Base-by-base conservation (phyloP, 2,888 invertebrate species). In the Quadriops clusia region DNA sequence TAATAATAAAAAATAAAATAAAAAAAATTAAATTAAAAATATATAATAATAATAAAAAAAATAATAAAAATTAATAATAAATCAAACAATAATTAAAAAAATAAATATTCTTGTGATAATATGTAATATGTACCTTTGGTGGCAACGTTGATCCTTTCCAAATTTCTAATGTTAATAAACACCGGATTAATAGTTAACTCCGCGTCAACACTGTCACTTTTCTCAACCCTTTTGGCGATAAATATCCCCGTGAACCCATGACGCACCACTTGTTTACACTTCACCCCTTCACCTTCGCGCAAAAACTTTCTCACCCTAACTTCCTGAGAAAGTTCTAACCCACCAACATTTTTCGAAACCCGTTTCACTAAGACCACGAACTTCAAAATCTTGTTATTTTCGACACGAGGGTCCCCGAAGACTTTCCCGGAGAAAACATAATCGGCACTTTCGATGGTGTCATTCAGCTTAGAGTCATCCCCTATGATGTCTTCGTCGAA, bases 41-140 rank as follows among this genome's bases (percentile, higher is more conserved):
- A n/a, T n/a, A n/a, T n/a, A n/a, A n/a, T n/a, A n/a, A n/a, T n/a
- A n/a, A n/a, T n/a, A n/a, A n/a, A n/a, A n/a, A n/a, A n/a, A n/a
- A n/a, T n/a, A n/a, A n/a, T n/a, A n/a, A n/a, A n/a, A n/a, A n/a
- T n/a, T n/a, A n/a, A n/a, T n/a, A n/a, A n/a, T n/a, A n/a, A n/a
- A n/a, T n/a, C n/a, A n/a, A n/a, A n/a, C n/a, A n/a, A n/a, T n/a
- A n/a, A n/a, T n/a, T n/a, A n/a, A n/a, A n/a, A n/a, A n/a, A n/a
- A n/a, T n/a, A n/a, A n/a, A n/a, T n/a, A n/a, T n/a, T n/a, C n/a
- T n/a, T n/a, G n/a, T n/a, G n/a, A n/a, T n/a, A n/a, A n/a, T n/a
- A n/a, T n/a, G n/a, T n/a, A n/a, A n/a, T n/a, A n/a, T n/a, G n/a
- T 49, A 63, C 63, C 63, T 60, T 58, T 58, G 32, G 58, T 58